Base-by-base conservation (phyloP, 2,888 invertebrate species). In the Seira musarum region DNA sequence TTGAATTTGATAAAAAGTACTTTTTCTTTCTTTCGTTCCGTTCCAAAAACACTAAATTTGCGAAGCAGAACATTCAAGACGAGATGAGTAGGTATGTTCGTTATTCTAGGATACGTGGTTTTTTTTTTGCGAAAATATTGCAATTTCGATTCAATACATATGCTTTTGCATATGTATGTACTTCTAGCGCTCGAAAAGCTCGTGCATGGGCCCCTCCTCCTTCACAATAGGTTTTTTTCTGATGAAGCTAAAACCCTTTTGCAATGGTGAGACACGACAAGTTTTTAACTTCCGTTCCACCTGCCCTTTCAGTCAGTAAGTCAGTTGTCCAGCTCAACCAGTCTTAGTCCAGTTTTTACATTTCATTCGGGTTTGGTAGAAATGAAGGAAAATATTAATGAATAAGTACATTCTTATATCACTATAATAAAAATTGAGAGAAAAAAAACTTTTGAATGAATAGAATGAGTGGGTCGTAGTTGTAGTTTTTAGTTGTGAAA, bases 401-500 rank as follows among this genome's bases (percentile, higher is more conserved):
- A 8, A 30, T 8, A 30, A 30, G 8, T 30, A 8, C 30, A 30
- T 30, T 5, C 2, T 5, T 30, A 30, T 30, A 30, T 30, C 30
- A 2, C 30, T 5, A 30, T 30, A 30, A 30, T n/a, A 30, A 30
- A 30, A 30, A 30, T 30, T 8, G 8, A 30, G 30, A 30, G n/a
- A n/a, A n/a, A 49, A 68, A 15, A 24, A 15, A 66, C 72, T 22
- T 60, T 70, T 70, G 69, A 80, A 80, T 78, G 78, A 80, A 67
- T 3, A 49, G 66, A 74, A 68, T 70, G 74, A 70, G 73, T 74
- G 74, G 80, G 74, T 80, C 74, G 80, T 53, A 63, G 70, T n/a
- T n/a, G n/a, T 15, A 57, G 57, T 57, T 80, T 79, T 73, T 73
- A 72, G 79, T 72, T 73, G 73, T 69, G 6, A 30, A 25, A 25